These are phyloP conservation scores for Steinernema hermaphroditum DNA, from an alignment of 2,888 invertebrate species.

Conservation along the genomic window DNA sequence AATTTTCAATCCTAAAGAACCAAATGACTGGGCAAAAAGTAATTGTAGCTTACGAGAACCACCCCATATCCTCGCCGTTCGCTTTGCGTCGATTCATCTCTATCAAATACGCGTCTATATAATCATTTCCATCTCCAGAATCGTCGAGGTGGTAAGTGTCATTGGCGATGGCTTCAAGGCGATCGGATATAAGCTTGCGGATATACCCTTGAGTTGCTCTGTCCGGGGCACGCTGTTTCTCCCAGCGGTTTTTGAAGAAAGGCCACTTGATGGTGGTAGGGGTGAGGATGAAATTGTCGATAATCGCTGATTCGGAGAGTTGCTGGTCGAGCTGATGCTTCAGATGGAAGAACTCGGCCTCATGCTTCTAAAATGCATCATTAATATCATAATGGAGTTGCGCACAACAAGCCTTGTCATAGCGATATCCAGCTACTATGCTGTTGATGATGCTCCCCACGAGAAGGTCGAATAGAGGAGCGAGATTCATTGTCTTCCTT, in stretches of 20 bases:
- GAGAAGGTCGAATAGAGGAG: slow-evolving; percentile 22
- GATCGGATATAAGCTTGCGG: slow-evolving; percentile 38
- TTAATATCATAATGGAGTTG: not conserved
- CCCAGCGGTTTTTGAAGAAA: slow-evolving; percentile 31
- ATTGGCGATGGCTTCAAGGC: slow-evolving; percentile 30
- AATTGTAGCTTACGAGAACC: slow-evolving; percentile 23
- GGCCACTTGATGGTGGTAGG: slow-evolving; percentile 33
- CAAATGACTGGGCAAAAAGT: too few relatives aligned
- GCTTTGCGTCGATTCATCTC: slow-evolving; percentile 10
- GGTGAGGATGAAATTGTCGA: not conserved
- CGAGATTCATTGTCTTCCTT: slow-evolving; percentile 8
- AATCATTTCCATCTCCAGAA: slow-evolving; percentile 1
- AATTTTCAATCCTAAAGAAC: not conserved
- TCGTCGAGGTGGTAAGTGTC: slow-evolving; percentile 36
- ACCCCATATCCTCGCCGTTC: slow-evolving; percentile 24
- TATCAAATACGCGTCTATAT: slow-evolving; percentile 21
- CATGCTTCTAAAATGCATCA: slow-evolving; percentile 5
- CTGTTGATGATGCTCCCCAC: slow-evolving; percentile 36
- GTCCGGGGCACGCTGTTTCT: not conserved
- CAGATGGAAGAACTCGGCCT: slow-evolving; percentile 33
- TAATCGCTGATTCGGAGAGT: not conserved
- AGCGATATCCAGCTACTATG: slow-evolving; percentile 35
- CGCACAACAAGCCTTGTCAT: slow-evolving; percentile 13
- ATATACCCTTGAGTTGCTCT: not conserved
- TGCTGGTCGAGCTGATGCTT: slow-evolving; percentile 25